Base-by-base conservation (phyloP, 2,797 vertebrate species). In the Coreius guichenoti region DNA sequence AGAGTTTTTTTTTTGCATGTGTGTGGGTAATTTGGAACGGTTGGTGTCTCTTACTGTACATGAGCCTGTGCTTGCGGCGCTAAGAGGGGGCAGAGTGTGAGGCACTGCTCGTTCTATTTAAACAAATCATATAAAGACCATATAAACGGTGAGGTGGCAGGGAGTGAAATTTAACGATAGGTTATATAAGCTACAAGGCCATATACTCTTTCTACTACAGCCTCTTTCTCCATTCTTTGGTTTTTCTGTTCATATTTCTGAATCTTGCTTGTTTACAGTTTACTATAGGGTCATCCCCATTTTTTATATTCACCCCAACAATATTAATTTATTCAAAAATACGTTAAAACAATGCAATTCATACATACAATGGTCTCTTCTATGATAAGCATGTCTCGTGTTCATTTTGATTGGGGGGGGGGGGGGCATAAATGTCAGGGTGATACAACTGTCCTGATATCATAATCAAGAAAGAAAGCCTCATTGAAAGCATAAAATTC, bases 111-210 rank as follows among this genome's bases (percentile, higher is more conserved):
- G 12, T 68, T 77, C 67, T 85, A 79, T 85, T 85, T 82, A 82
- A 80, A 88, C 68, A 76, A 76, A 82, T 85, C 81, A 79, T 86
- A 86, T 82, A 78, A 76, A 82, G 56, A 83, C 67, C 47, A 79
- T 39, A 47, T 85, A 79, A 85, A 29, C 21, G 69, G n/a, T 61
- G 76, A 81, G 83, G 81, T 86, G 87, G 76, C 80, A 82, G 51
- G 29, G 36, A 45, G 76, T 54, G 75, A 84, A 75, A 79, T 83
- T 69, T 84, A 87, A 85, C 78, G 45, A 75, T n/a, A 69, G 65
- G 77, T 73, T 82, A 80, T 29, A 43, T 65, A 70, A 84, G 47
- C 74, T 31, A 54, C 76, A 31, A 65, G 43, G 69, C 68, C 83
- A 84, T 84, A 79, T 78, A 2, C 65, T 29, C 65, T 56, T 33